A percentile compares a stretch with the other conserved stretches of the same genome.
These are phyloP conservation scores for Capitulum mitella DNA, from an alignment of 2,888 invertebrate genomes.

Conservation along the genomic window DNA sequence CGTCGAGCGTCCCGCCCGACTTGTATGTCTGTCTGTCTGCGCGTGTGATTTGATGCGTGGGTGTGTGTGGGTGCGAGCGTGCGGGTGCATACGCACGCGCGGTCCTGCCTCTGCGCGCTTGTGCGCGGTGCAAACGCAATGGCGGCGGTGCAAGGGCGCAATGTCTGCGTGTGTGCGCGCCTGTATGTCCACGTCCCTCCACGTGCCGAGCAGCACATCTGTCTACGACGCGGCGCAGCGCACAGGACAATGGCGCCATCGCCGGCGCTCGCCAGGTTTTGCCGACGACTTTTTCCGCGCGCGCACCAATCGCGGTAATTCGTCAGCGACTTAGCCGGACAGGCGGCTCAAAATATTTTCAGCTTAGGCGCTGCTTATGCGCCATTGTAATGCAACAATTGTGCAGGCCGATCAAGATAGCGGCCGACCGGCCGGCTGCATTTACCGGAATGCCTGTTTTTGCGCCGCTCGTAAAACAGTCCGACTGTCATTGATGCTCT, in stretches of 20 bases:
- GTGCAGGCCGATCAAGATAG: neutral
- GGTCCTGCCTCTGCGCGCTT: too few species aligned
- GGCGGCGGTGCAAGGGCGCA: too few species aligned
- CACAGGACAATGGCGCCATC: neutral
- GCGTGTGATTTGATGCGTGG: too few species aligned
- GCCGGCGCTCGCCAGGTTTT: neutral
- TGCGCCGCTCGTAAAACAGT: neutral
- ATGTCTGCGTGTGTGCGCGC: too few species aligned
- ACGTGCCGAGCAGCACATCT: neutral
- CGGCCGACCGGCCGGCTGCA: neutral
- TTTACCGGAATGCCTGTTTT: neutral
- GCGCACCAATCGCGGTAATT: neutral
- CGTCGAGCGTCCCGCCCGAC: too few species aligned
- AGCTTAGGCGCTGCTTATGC: neutral
- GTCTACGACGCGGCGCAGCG: neutral
- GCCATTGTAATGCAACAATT: neutral
- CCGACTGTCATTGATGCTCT: neutral
- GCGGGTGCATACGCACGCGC: too few species aligned
- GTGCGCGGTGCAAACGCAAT: too few species aligned
- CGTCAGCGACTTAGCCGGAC: neutral
- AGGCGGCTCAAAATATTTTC: conserved; percentile 7
- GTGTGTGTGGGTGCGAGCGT: too few species aligned
- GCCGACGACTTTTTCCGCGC: neutral
- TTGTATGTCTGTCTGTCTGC: too few species aligned
- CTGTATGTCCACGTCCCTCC: too few species aligned